Evolutionary conservation across 2,797 vertebrate genomes (phyloP), one percentile per base, ranked within the genome.

Genomic region (Heteromormyrus szaboi): DNA sequence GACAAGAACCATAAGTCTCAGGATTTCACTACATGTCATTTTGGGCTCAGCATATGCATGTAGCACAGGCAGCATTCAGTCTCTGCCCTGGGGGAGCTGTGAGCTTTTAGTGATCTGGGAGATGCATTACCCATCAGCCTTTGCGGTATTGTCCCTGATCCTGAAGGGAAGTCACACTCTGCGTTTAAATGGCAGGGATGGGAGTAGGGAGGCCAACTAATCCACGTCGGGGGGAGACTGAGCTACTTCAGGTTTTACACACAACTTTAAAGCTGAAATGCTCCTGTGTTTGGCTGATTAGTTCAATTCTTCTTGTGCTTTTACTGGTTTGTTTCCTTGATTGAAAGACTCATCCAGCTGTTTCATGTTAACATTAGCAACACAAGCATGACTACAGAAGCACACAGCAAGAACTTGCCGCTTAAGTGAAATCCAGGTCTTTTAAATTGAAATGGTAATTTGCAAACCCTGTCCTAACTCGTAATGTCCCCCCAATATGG

Each of bases 1-100:
- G 89, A 90, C 29, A 91, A 59, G 48, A 91, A 89, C 89, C 50
- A 90, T 68, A 41, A 91, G 72, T 37, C 53, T 14, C 50, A 7
- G 54, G 79, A 3, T 8, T 79, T 44, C 41, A 6, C 65, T 29
- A 0, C 29, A 12, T 11, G 65, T 4, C 29, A 12, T 9, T n/a
- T n/a, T 44, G 37, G 72, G 17, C 4, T 44, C 14, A 44, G 72
- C 37, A n/a, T 19, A 9, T 19, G 41, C 37, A 14, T 44, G 72
- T 2, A n/a, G 19, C 72, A n/a, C 37, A 1, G 14, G 19, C 37
- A 79, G 51, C 48, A 29, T 86, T 53, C 48, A 25, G n/a, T n/a
- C 37, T 54, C 56, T 33, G 50, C n/a, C 68, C 33, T 48, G 51
- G 25, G 50, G 88, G 19, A 79, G 44, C 33, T 17, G 48, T 37